Base-by-base conservation (phyloP, 2,113 vertebrate species). In the Pachycephala philippinensis region DNA sequence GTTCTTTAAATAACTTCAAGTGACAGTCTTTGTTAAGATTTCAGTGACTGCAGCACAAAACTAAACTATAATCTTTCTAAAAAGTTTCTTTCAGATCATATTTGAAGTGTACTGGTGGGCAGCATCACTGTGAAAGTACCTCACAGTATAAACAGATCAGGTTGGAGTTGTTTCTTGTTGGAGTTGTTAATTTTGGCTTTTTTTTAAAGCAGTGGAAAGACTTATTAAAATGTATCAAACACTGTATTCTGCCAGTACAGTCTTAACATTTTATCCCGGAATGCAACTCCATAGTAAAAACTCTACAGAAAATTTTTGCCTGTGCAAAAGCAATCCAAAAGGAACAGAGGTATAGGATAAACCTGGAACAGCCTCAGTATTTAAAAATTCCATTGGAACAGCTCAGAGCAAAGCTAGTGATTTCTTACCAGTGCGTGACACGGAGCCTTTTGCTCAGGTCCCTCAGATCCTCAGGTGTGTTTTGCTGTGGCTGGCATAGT, bases 381-480 rank as follows among this genome's bases (percentile, higher is more conserved):
- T 82, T 65, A 16, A 74, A 68, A 59, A 10, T 22, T 15, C 19
- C 4, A 10, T 0, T 23, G 37, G 37, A 53, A 28, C n/a, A 69
- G 89, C 45, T 18, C 18, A 39, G 42, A 78, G 17, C n/a, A 12
- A 66, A 87, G 44, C 47, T 45, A 3, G 9, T 3, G 31, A 16
- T 35, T 16, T 50, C 31, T 52, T 40, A 8, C 1, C 17, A 1
- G 42, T 16, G 52, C 42, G 40, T 64, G 22, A 4, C 1, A 3
- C 0, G 5, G 23, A 78, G 42, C 18, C 13, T 68, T 83, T 88
- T 30, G 37, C 44, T 83, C 24, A 5, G 10, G 50, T 68, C 40
- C 13, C 66, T 56, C 9, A 0, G 5, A 3, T 39, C 16, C 65
- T 75, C 45, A 2, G 80, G 27, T 1, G 0, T 6, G 30, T 70